These are phyloP conservation scores for Tryphoninae sp. DNA, from an alignment of 2,888 invertebrate genomes.

Conservation along the genomic window DNA sequence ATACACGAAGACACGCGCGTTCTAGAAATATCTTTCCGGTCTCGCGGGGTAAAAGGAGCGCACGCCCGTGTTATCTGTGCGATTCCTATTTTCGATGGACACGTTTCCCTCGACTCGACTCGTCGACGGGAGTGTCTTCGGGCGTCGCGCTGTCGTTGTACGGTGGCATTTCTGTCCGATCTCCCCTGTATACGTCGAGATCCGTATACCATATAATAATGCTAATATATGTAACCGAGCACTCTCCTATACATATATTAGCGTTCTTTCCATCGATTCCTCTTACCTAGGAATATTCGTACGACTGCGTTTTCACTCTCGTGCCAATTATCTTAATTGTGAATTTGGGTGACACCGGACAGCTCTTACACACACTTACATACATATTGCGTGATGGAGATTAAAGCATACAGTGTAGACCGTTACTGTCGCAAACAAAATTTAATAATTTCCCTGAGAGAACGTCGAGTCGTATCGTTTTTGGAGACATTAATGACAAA, in stretches of 20 bases:
- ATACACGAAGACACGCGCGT: constrained; percentile 4
- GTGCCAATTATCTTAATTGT: constrained; percentile 20
- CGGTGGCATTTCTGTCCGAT: constrained; percentile 26
- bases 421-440: too few relatives aligned
- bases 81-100: constrained; percentile 66
- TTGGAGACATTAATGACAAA: too few relatives aligned
- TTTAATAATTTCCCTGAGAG: too few relatives aligned
- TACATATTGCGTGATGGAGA: background rate
- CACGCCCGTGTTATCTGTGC: constrained; percentile 44
- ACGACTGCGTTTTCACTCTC: constrained; percentile 19
- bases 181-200: too few relatives aligned
- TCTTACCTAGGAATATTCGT: background rate
- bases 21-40: constrained; percentile 60
- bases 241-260: constrained; percentile 4
- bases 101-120: constrained; percentile 57
- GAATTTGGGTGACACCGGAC: background rate
- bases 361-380: background rate
- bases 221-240: constrained; percentile 7
- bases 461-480: too few relatives aligned
- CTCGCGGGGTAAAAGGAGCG: constrained; percentile 38
- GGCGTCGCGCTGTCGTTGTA: background rate
- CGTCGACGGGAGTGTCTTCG: constrained; percentile 31
- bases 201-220: too few relatives aligned
- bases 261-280: background rate
- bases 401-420: too few relatives aligned